Evolutionary conservation across 1,140 invertebrate species (phyloP), one percentile per base, ranked within the genome.

Genomic region (Euglossa dilemma): DNA sequence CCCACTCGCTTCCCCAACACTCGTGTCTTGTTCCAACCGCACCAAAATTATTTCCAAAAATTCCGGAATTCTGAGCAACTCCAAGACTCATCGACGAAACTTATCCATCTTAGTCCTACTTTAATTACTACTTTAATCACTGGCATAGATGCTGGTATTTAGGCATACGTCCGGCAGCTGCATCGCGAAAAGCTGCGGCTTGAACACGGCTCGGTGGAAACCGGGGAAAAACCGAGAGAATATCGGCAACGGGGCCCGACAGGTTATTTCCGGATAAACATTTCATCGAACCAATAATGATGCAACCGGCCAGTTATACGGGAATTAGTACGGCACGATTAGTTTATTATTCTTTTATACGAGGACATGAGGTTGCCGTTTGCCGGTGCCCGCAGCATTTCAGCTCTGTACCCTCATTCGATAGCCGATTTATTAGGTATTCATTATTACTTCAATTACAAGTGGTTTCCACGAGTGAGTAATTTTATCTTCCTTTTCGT

Each of bases 381-480:
- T 79, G 75, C 81, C 84, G 77, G 82, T 80, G 43, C 28, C 80
- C 87, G 85, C n/a, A n/a, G n/a, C 88, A 89, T 90, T 90, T 88
- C 18, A 28, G 16, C 18, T n/a, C 6, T 18, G 56, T 89, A 87
- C 69, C 85, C 71, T 77, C 87, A 85, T 89, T 85, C 91, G 90
- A 92, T 91, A 90, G 88, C 81, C 89, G 91, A 92, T 92, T 92
- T 91, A 92, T 91, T 90, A 90, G 91, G 86, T 90, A 92, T 93
- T 92, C 87, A 92, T 93, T 91, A 89, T 93, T 92, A 90, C 92
- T 92, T 93, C 92, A 92, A 93, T 92, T 91, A 89, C 86, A 84
- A 67, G 67, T 81, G 80, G 69, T 72, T 75, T 80, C 83, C 11
- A 87, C 36, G 6, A n/a, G 20, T 12, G 14, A 12, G 25, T 25